Conservation (phyloP, 2,797 vertebrate species). For the Fistularia commersonii region DNA sequence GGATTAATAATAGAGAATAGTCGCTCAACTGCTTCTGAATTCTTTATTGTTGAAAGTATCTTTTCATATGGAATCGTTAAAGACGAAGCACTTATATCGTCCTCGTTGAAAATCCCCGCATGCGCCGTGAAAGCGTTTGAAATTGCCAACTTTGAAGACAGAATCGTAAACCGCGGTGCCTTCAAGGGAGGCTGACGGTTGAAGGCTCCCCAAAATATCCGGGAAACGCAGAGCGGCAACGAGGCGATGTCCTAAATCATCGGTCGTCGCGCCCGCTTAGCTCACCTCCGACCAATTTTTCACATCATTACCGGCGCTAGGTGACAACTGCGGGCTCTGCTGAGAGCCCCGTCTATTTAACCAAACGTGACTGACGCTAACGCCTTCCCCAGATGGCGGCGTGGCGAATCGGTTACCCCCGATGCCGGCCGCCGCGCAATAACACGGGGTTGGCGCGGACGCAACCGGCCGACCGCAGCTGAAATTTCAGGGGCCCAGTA, state of each 20-base stretch:
- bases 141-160: constrained; percentile 16
- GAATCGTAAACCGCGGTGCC: constrained; percentile 20
- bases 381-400: constrained; percentile 56
- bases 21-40: too few relatives aligned
- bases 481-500: constrained; percentile 40
- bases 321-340: constrained; percentile 36
- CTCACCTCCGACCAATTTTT: constrained; percentile 32
- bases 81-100: background rate
- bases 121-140: background rate
- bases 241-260: too few relatives aligned
- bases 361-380: constrained; percentile 32
- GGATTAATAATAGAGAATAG: too few relatives aligned
- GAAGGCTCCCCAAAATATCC: too few relatives aligned
- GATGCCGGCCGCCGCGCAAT: constrained; percentile 39
- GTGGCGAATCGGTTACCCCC: constrained; percentile 42
- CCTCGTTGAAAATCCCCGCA: background rate
- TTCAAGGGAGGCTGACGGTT: too few relatives aligned
- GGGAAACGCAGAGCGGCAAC: too few relatives aligned
- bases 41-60: too few relatives aligned
- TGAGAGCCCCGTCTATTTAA: constrained; percentile 47
- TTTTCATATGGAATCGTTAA: background rate
- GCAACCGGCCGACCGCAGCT: constrained; percentile 45
- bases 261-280: background rate
- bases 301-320: constrained; percentile 46
- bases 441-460: constrained; percentile 54